These are phyloP conservation scores for Aspidiotus rigidus DNA, from an alignment of 2,888 invertebrate species.

Conservation along the genomic window DNA sequence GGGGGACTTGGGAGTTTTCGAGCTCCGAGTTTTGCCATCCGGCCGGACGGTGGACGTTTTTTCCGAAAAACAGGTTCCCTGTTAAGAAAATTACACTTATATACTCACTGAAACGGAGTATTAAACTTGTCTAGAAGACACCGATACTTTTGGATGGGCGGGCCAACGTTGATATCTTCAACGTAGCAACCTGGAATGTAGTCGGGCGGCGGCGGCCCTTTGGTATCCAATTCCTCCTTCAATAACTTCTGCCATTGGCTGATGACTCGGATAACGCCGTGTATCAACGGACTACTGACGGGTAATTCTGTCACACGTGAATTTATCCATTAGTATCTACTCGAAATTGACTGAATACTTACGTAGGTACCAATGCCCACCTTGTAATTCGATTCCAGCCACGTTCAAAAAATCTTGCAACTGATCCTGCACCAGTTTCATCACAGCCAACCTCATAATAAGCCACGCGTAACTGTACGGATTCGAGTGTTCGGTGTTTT, in stretches of 20 bases:
- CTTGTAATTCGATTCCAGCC: constrained; percentile 81
- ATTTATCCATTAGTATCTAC: not conserved
- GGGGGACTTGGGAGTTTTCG: no score
- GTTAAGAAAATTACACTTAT: no score
- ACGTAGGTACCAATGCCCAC: constrained; percentile 46
- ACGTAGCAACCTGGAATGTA: constrained; percentile 87
- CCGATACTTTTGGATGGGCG: constrained; percentile 85
- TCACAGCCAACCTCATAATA: constrained; percentile 78
- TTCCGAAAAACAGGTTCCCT: no score
- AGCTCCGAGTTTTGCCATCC: no score
- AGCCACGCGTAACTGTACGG: constrained; percentile 94
- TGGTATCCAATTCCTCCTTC: constrained; percentile 63
- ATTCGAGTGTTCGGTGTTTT: constrained; percentile 81
- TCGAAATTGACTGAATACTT: not conserved
- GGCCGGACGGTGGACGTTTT: no score
- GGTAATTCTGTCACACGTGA: constrained; percentile 66
- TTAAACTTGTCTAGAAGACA: constrained; percentile 85
- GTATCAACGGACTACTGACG: constrained; percentile 85
- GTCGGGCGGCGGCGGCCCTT: constrained; percentile 68
- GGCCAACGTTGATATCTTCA: constrained; percentile 62
- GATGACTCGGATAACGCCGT: constrained; percentile 74
- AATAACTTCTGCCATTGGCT: constrained; percentile 81
- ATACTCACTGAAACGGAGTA: constrained; percentile 74
- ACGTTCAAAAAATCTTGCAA: constrained; percentile 78
- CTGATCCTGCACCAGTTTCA: constrained; percentile 73